phyloP scores from a whole-genome alignment of 2,797 vertebrate species.

The Pseudomugil gertrudae region DNA sequence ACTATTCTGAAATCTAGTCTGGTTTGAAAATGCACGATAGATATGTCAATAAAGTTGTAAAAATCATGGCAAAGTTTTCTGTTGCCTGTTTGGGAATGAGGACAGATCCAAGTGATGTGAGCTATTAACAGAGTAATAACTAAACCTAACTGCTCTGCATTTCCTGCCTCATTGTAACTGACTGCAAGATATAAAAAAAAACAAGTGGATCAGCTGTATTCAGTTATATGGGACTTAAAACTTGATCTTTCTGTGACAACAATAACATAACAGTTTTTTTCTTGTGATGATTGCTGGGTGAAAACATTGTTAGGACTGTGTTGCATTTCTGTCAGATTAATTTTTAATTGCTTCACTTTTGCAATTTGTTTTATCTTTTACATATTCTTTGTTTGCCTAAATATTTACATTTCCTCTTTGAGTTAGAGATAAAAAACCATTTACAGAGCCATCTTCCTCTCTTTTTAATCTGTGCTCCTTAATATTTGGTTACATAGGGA shows the following conservation, averaged over 20 bases:
- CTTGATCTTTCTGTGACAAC: neutral
- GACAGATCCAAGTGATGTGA: too few species aligned
- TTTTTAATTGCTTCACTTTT: neutral
- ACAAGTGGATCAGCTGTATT: neutral
- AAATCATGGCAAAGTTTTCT: neutral
- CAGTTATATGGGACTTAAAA: neutral
- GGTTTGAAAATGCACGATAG: neutral
- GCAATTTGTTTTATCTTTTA: neutral
- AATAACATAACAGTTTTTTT: neutral
- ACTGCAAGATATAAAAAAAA: neutral
- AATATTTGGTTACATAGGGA: too few species aligned
- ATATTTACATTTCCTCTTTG: neutral
- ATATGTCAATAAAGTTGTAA: too few species aligned
- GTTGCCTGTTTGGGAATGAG: neutral
- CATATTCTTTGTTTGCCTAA: neutral
- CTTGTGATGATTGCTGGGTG: neutral
- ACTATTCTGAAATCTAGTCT: neutral
- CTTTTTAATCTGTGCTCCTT: neutral
- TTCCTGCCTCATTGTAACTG: neutral
- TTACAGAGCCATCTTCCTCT: neutral
- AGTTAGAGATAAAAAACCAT: neutral
- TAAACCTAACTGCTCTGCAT: neutral
- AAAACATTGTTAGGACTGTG: neutral
- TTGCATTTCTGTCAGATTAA: neutral
- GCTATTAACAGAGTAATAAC: neutral